Evolutionary conservation across 2,888 invertebrate genomes (phyloP).

Genomic region (Campoplex capitator): DNA sequence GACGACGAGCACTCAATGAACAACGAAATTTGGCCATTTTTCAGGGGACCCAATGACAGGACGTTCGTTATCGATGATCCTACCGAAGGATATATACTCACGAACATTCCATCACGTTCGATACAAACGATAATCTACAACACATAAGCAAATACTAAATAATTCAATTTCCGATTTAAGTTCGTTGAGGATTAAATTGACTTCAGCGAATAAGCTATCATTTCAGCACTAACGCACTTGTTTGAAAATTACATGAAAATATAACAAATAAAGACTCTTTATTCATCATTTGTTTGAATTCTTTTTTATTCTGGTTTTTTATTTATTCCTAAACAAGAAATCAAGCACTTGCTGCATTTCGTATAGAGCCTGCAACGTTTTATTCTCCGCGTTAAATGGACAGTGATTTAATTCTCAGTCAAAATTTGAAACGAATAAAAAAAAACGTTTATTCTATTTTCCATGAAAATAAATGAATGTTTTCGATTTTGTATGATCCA

Average conservation of each 20-base stretch:
- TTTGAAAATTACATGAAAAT: no score
- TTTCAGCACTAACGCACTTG: no score
- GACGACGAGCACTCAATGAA: background rate
- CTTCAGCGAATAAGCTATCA: no score
- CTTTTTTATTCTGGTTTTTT: no score
- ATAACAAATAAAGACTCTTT: no score
- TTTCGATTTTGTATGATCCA: background rate
- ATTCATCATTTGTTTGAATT: no score
- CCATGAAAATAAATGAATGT: background rate
- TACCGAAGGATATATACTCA: slow-evolving; percentile 78
- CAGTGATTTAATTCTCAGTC: background rate
- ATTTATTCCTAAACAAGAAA: no score
- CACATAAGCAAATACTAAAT: background rate
- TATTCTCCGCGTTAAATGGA: no score
- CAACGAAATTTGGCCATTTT: slow-evolving; percentile 61
- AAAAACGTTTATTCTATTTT: background rate
- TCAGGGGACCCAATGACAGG: slow-evolving; percentile 80
- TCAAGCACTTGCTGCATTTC: no score
- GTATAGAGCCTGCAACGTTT: background rate
- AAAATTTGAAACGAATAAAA: background rate
- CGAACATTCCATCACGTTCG: slow-evolving; percentile 83
- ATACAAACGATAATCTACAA: slow-evolving; percentile 84
- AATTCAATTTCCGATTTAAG: no score
- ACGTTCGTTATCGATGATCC: slow-evolving; percentile 82
- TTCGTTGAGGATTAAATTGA: no score